These are phyloP conservation scores for Apodemus speciosus DNA, from an alignment of 2,113 vertebrate species.

Conservation along the genomic window DNA sequence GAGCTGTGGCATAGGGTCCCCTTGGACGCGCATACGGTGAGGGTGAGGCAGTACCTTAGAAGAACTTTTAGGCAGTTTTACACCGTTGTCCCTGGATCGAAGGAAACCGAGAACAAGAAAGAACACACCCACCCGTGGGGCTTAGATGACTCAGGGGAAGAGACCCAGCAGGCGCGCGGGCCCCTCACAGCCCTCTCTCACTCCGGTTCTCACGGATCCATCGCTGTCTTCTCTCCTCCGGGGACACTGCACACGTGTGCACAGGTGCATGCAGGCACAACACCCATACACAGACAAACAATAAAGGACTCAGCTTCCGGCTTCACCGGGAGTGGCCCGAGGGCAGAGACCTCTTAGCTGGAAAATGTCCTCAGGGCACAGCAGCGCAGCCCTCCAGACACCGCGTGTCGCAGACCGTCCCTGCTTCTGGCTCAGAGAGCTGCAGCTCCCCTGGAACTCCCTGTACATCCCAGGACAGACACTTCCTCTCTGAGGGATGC, in stretches of 20 bases:
- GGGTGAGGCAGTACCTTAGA: not conserved
- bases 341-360: not conserved
- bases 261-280: not conserved
- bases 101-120: too few relatives aligned
- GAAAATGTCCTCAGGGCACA: not conserved
- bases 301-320: not conserved
- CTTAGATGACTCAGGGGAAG: not conserved
- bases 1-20: not conserved
- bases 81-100: accelerated
- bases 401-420: not conserved
- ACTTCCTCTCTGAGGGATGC: not conserved
- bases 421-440: not conserved
- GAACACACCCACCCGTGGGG: not conserved
- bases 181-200: not conserved
- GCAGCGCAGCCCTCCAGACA: not conserved
- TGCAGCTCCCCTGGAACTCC: not conserved
- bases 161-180: not conserved
- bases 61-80: too few relatives aligned
- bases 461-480: not conserved
- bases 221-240: not conserved
- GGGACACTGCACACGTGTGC: not conserved
- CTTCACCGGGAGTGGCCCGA: too few relatives aligned
- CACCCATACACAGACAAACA: not conserved
- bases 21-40: not conserved
- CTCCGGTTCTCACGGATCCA: not conserved